phyloP scores from a whole-genome alignment of 2,888 invertebrate species.

The Pomacea canaliculata region DNA sequence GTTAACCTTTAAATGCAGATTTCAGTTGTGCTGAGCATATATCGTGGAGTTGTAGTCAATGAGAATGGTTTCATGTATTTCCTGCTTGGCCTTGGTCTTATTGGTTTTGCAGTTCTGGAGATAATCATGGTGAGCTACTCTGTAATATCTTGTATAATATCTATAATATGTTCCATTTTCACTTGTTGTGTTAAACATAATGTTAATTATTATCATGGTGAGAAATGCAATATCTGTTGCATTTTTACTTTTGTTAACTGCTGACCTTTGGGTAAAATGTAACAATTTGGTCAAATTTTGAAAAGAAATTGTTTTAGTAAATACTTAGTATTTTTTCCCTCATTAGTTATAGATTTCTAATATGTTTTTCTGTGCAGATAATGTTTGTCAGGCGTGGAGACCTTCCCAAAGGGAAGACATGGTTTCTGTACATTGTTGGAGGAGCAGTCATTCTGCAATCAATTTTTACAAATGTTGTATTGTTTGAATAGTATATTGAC shows the following conservation, averaged over 20 bases:
- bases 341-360: not conserved
- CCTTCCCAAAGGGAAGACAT: constrained; percentile 57
- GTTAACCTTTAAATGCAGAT: constrained; percentile 38
- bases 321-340: too few species aligned
- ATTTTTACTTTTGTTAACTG: too few species aligned
- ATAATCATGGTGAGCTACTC: constrained; percentile 54
- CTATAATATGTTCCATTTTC: not conserved
- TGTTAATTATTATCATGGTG: constrained; percentile 57
- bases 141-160: not conserved
- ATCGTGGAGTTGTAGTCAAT: constrained; percentile 45
- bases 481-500: constrained; percentile 44
- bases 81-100: constrained; percentile 54
- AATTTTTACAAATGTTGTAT: constrained; percentile 60
- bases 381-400: constrained; percentile 59
- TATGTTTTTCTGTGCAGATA: constrained; percentile 43
- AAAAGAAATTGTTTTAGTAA: too few species aligned
- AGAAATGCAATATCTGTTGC: constrained; percentile 25
- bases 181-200: not conserved
- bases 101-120: constrained; percentile 58
- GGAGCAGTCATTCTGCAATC: constrained; percentile 58
- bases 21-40: constrained; percentile 53
- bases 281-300: too few species aligned
- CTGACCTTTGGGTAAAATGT: too few species aligned
- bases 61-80: constrained; percentile 53
- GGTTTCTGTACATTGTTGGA: constrained; percentile 65